Evolutionary conservation across 2,113 vertebrate species (phyloP).

Genomic region (Tor tambroides): DNA sequence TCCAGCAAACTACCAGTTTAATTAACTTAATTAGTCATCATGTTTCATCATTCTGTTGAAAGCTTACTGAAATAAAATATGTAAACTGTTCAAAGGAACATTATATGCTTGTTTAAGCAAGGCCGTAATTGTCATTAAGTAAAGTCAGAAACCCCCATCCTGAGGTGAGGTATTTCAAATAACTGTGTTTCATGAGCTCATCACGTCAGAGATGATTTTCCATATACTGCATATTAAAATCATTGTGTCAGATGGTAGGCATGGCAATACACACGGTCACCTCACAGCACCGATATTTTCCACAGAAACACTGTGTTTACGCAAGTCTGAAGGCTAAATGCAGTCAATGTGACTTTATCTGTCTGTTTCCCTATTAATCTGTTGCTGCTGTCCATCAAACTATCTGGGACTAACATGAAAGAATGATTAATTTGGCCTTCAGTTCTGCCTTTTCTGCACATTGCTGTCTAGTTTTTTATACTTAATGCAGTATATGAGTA

Average conservation of each 20-base stretch:
- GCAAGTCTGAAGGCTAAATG: not conserved
- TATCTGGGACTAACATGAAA: not conserved
- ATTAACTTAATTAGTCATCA: not conserved
- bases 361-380: not conserved
- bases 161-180: not conserved
- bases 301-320: not conserved
- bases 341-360: not conserved
- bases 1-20: not conserved
- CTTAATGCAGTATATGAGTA: not conserved
- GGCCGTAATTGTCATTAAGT: not conserved
- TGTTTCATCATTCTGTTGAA: not conserved
- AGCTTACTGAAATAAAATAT: not conserved
- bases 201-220: slow-evolving; percentile 16
- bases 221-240: slow-evolving; percentile 31
- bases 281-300: slow-evolving; percentile 6
- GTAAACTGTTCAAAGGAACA: not conserved
- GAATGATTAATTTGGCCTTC: not conserved
- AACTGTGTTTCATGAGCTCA: not conserved
- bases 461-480: not conserved
- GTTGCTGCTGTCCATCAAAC: not conserved
- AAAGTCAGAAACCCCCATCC: not conserved
- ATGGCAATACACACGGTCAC: slow-evolving; percentile 42
- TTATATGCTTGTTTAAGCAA: not conserved
- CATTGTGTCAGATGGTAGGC: slow-evolving; percentile 20
- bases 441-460: not conserved